Percentiles rank a stretch among this genome's conserved stretches.
Evolutionary conservation across 2,888 invertebrate species (phyloP).

Genomic region (Julus scandinavius): DNA sequence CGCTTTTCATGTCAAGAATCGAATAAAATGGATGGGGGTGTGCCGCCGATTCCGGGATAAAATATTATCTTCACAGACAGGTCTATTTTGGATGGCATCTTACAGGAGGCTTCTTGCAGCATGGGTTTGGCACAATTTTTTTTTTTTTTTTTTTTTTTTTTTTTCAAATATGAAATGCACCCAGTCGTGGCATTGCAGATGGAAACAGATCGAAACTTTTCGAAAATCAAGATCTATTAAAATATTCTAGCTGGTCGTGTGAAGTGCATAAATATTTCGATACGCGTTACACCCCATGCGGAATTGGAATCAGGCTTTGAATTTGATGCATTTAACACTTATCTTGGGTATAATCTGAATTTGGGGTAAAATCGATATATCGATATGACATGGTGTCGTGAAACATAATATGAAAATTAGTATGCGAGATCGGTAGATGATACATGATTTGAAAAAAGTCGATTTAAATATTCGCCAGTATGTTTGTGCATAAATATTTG

Average conservation of each 20-base stretch:
- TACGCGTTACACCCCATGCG: neutral
- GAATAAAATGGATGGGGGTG: slow-evolving; percentile 18
- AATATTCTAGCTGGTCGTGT: neutral
- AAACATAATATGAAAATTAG: neutral
- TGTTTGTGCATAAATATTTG: too few relatives aligned
- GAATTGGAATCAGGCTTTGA: slow-evolving; percentile 6
- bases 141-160: too few relatives aligned
- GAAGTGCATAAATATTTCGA: slow-evolving; percentile 1
- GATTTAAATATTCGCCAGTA: too few relatives aligned
- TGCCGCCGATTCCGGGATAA: neutral
- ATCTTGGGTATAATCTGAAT: neutral
- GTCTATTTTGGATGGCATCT: neutral
- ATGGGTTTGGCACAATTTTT: too few relatives aligned
- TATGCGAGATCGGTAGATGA: too few relatives aligned
- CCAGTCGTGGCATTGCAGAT: neutral
- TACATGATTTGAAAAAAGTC: too few relatives aligned
- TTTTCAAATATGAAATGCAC: neutral
- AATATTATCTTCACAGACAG: slow-evolving; percentile 10
- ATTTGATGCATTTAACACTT: neutral
- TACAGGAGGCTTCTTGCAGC: neutral
- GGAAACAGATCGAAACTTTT: neutral
- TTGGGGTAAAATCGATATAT: neutral
- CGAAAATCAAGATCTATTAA: neutral
- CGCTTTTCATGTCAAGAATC: slow-evolving; percentile 33
- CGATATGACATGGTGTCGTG: neutral